These are phyloP conservation scores for Columba livia DNA, from an alignment of 2,113 vertebrate species.

Conservation along the genomic window DNA sequence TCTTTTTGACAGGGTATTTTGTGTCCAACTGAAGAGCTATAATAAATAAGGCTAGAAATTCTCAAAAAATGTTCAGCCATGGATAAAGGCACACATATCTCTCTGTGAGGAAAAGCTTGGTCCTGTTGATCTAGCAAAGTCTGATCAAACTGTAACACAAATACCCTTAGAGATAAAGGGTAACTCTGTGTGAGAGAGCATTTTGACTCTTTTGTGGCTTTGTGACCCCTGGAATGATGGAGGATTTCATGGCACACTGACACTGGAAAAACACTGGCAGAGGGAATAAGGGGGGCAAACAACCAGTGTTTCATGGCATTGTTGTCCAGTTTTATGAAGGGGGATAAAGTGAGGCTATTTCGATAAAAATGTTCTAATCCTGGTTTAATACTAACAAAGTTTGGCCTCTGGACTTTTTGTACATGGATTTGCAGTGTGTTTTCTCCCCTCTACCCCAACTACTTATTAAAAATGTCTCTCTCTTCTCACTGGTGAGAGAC, in stretches of 20 bases:
- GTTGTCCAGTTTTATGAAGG: not conserved
- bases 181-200: not conserved
- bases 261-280: not conserved
- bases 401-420: not conserved
- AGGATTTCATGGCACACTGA: not conserved
- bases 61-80: not conserved
- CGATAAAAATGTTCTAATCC: not conserved
- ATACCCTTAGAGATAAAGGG: not conserved
- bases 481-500: not conserved
- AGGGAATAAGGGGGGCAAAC: not conserved
- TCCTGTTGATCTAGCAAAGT: not conserved
- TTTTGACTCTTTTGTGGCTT: not conserved
- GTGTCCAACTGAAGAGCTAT: not conserved
- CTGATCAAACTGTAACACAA: not conserved
- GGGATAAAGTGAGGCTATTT: not conserved
- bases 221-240: not conserved
- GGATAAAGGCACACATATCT: not conserved
- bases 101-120: not conserved
- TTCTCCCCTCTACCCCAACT: not conserved
- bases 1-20: not conserved
- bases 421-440: not conserved
- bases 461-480: not conserved
- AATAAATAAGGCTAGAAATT: slow-evolving; percentile 3
- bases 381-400: not conserved
- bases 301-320: not conserved